Base-by-base conservation (phyloP, 2,113 vertebrate species). In the Neolamprologus kungweensis region DNA sequence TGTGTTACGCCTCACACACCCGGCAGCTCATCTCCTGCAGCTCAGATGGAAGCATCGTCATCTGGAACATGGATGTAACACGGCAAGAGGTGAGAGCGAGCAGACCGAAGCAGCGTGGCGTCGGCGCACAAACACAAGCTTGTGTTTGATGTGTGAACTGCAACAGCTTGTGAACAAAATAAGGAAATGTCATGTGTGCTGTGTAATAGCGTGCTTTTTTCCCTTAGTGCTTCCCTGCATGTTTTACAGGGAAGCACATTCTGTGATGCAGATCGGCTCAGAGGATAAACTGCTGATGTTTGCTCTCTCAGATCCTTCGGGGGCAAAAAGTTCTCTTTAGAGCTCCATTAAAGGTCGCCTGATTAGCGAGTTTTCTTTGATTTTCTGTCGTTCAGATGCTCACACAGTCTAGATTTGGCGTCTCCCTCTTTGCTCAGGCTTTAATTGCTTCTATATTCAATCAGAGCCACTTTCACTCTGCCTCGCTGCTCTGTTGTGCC, bases 41-140 rank as follows among this genome's bases (percentile, higher is more conserved):
- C 45, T 97, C 97, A 0, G 99, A 99, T 1, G 99, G 99, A 14
- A 97, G 97, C 85, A 99, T 99, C 3, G 98, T 99, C 0, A 95
- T 99, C 95, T 99, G 99, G 99, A 99, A 99, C 96, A 99, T 99
- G 99, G 98, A 99, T 28, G 98, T 99, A 33, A 97, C 97, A 57
- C 96, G 99, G 91, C 98, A 99, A 93, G 98, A 99, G 98, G 99
- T 99, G 87, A 92, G 83, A 21, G 40, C 13, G n/a, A 9, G 60
- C 63, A 55, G 58, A 80, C 26, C 14, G 45, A 12, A 19, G 42
- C 50, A 71, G 42, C 5, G 45, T 23, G 26, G 79, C 7, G 26
- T 50, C 53, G 7, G 65, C 13, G 5, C 83, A 75, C 23, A 78
- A 26, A 53, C 71, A 80, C 40, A 28, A 54, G 73, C 40, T 53